Evolutionary conservation across 2,113 vertebrate species (phyloP), one percentile per base, ranked within the genome.

Genomic region (Podocnemis expansa): DNA sequence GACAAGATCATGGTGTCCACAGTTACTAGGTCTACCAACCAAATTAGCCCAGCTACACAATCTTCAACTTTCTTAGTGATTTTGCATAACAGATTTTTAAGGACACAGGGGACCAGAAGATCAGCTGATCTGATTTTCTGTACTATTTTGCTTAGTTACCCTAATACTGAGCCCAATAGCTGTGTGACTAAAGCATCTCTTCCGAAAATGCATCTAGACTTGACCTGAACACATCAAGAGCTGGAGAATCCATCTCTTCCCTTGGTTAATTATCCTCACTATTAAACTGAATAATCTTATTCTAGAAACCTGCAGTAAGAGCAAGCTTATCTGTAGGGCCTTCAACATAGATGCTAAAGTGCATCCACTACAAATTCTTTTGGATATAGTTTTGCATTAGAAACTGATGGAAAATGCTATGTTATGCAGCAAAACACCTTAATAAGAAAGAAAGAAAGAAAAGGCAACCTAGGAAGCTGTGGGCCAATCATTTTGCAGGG

Each of bases 221-320:
- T 75, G 54, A 54, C 0, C 34, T 43, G 17, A 1, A 7, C 54
- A 47, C 78, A 34, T 19, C 2, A 22, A 58, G 27, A 86, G 12
- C 19, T 1, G 41, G 19, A 3, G 34, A 87, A 75, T 55, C 27
- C 67, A 56, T 10, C 10, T 34, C 31, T 52, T 47, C 31, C 19
- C 27, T 91, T 4, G 76, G 85, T 91, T 76, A 88, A 58, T 34
- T 75, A 34, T 63, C 22, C 49, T 89, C 87, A 56, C 10, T 52
- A 55, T 9, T 80, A 63, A 17, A 43, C 80, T 4, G 49, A 84
- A 34, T 8, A 21, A 49, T 31, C 73, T 56, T 2, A 45, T 63
- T 90, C 83, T 41, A 89, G 67, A 91, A 95, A 95, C 82, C 80
- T 88, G 25, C 34, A 7, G 13, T 82, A 91, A 78, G 3, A 78